phyloP scores from a whole-genome alignment of 2,888 invertebrate species.

The Pyrrhia umbra region DNA sequence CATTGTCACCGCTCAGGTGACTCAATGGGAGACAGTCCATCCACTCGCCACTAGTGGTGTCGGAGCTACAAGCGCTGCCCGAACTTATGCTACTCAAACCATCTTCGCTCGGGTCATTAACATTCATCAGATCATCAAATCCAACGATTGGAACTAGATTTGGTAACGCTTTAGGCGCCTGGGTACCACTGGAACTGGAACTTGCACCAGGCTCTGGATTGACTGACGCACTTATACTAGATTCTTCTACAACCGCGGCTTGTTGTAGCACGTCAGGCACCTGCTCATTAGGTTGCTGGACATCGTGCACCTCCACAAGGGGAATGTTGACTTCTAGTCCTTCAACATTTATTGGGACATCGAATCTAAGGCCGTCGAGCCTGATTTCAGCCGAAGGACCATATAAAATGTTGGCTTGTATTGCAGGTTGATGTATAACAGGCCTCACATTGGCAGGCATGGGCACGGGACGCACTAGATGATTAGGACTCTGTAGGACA shows the following conservation, averaged over 20 bases:
- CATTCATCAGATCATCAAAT: neutral
- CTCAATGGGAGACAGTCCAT: neutral
- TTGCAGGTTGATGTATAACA: neutral
- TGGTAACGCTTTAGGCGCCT: neutral
- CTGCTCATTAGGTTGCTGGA: neutral
- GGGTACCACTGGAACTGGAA: neutral
- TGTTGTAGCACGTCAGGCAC: neutral
- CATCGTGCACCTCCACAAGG: neutral
- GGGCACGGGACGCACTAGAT: slow-evolving; percentile 1
- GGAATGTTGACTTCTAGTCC: neutral
- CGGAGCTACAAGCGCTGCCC: neutral
- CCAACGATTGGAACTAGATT: neutral
- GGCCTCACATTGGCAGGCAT: neutral
- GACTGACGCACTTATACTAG: neutral
- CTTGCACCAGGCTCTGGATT: neutral
- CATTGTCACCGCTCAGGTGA: neutral
- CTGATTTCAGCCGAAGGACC: slow-evolving; percentile 1
- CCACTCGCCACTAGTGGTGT: neutral
- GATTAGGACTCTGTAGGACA: neutral
- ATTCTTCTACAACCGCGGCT: neutral
- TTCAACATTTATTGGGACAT: neutral
- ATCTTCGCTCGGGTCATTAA: neutral
- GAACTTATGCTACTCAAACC: neutral
- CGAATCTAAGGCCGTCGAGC: neutral
- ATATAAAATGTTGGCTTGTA: neutral